Percentiles rank a stretch among this genome's conserved stretches.
These are phyloP conservation scores for Macrosiphum euphorbiae DNA, from an alignment of 2,888 invertebrate genomes.

Conservation along the genomic window DNA sequence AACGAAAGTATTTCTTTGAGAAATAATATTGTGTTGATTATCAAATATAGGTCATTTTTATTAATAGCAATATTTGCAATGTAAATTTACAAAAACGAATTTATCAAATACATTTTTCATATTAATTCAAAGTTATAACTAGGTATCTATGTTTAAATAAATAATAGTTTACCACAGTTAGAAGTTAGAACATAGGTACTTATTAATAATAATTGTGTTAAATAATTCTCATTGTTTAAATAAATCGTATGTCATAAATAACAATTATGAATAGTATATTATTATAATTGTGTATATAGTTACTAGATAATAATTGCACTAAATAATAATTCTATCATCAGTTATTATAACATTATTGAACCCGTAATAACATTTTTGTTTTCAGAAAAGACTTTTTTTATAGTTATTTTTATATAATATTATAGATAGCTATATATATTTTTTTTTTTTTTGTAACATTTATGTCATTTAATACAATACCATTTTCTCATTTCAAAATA, in stretches of 20 bases:
- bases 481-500: neutral
- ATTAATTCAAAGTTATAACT: neutral
- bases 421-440: neutral
- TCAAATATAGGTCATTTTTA: neutral
- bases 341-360: neutral
- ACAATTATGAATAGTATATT: neutral
- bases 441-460: neutral
- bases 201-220: neutral
- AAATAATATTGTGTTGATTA: neutral
- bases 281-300: neutral
- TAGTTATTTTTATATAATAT: neutral
- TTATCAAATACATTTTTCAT: neutral
- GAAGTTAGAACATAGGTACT: too few species aligned
- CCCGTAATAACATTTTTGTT: neutral
- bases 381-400: neutral
- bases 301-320: neutral
- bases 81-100: neutral
- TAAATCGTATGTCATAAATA: neutral
- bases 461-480: neutral
- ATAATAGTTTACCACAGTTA: neutral
- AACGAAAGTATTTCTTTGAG: neutral
- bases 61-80: neutral
- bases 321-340: neutral
- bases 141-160: neutral
- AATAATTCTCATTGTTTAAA: neutral